phyloP scores from a whole-genome alignment of 2,888 invertebrate genomes.

The Halocaridina rubra region DNA sequence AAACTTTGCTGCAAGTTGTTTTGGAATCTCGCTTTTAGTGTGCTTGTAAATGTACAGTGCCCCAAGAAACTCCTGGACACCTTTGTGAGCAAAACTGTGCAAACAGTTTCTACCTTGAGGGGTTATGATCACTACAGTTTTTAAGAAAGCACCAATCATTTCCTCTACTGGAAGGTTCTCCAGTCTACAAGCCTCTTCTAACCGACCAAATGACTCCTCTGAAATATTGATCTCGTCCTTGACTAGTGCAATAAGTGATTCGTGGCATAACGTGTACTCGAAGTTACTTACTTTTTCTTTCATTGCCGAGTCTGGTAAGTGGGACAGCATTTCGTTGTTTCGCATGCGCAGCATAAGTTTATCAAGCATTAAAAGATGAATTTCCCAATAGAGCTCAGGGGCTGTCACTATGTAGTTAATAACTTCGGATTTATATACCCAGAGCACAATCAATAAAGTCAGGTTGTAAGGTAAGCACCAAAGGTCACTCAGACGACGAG shows the following conservation, averaged over 20 bases:
- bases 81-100: slow-evolving; percentile 35
- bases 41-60: too few species aligned
- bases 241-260: not conserved
- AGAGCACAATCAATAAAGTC: not conserved
- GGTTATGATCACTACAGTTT: too few species aligned
- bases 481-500: not conserved
- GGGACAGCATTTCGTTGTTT: not conserved
- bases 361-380: not conserved
- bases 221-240: not conserved
- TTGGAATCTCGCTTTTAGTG: too few species aligned
- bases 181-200: not conserved
- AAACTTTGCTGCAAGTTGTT: too few species aligned
- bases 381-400: slow-evolving; percentile 1
- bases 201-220: not conserved
- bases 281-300: not conserved
- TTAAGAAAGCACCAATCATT: slow-evolving; percentile 10
- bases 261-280: not conserved
- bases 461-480: slow-evolving; percentile 22
- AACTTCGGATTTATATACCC: not conserved
- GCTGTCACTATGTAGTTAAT: not conserved
- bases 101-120: not conserved
- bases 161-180: slow-evolving; percentile 6
- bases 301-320: not conserved
- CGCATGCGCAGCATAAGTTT: slow-evolving; percentile 3
- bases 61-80: slow-evolving; percentile 26